These are phyloP conservation scores for Metallyticus violacea DNA, from an alignment of 2,888 invertebrate species.

Conservation along the genomic window DNA sequence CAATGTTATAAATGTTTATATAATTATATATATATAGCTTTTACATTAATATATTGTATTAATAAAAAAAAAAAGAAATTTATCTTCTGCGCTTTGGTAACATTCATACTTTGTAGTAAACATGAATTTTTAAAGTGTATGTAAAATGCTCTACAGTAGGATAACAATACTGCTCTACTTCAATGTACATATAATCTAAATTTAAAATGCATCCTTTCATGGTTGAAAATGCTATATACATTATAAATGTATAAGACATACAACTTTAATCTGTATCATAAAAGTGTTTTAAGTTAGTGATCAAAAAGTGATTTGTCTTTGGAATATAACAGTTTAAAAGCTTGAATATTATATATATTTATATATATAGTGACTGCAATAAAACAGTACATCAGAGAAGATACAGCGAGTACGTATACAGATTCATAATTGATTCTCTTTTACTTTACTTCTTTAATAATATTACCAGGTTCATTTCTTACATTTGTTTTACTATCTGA, in stretches of 20 bases:
- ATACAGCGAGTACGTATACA: neutral
- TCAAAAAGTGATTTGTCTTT: conserved; percentile 2
- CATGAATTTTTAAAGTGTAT: neutral
- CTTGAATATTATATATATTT: neutral
- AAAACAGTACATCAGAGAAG: neutral
- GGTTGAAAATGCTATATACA: neutral
- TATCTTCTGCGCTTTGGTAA: conserved; percentile 3
- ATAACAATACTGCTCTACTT: neutral
- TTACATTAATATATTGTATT: neutral
- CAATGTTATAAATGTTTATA: neutral
- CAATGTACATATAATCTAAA: neutral
- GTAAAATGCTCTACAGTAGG: conserved; percentile 4
- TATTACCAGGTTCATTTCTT: neutral
- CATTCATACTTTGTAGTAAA: neutral
- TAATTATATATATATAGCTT: neutral
- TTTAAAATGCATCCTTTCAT: neutral
- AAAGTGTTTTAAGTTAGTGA: neutral
- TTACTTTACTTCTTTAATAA: neutral
- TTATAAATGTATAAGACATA: neutral
- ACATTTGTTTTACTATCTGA: neutral
- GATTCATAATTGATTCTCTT: neutral
- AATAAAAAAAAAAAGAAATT: neutral
- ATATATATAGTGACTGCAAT: neutral
- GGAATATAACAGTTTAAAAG: neutral
- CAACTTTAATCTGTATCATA: neutral